A percentile compares a stretch with the other conserved stretches of the same genome.
These are phyloP conservation scores for Lepus europaeus DNA, from an alignment of 2,113 vertebrate genomes.

Conservation along the genomic window DNA sequence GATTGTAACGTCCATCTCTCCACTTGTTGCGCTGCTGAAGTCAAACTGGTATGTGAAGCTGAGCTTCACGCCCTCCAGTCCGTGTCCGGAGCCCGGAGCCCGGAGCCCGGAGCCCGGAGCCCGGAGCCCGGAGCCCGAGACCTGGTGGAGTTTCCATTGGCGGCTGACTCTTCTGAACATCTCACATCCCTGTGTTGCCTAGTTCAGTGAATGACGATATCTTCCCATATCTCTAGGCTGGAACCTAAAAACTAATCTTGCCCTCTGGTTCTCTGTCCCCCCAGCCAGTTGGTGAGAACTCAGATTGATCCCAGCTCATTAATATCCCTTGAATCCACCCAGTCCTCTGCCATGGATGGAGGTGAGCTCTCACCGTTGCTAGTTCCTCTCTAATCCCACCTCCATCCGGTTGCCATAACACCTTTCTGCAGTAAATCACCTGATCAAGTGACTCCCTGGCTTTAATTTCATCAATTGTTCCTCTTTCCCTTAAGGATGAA, in stretches of 20 bases:
- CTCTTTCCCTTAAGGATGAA: background rate
- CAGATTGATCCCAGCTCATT: background rate
- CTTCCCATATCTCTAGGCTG: background rate
- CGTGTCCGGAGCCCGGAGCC: background rate
- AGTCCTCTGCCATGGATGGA: rapidly evolving
- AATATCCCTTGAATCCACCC: background rate
- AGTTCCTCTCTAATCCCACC: background rate
- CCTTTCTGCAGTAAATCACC: background rate
- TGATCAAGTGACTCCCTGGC: background rate
- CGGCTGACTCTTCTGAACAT: background rate
- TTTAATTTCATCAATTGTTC: background rate
- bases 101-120: no score
- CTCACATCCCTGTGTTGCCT: rapidly evolving
- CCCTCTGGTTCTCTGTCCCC: background rate
- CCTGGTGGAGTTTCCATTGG: rapidly evolving
- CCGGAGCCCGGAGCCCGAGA: background rate
- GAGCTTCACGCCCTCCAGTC: background rate
- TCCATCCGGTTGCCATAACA: background rate
- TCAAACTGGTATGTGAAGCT: background rate
- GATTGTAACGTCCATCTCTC: background rate
- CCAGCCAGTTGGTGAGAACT: background rate
- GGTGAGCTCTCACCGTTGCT: background rate
- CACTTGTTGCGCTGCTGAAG: background rate
- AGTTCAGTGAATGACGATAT: background rate
- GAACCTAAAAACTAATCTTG: background rate